Base-by-base conservation (phyloP, 2,888 invertebrate species). In the Sphinx pinastri region DNA sequence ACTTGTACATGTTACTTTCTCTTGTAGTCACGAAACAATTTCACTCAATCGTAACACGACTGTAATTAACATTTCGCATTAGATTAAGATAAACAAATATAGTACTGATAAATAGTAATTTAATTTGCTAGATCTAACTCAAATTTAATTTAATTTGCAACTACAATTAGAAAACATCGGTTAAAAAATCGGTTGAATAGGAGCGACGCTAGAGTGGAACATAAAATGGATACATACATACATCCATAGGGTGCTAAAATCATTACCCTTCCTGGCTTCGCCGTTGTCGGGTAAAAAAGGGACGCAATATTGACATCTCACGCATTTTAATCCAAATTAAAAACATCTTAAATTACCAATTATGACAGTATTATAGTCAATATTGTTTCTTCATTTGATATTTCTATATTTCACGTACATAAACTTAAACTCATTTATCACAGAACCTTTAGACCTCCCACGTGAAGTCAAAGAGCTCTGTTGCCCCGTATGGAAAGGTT, bases 21-120 rank as follows among this genome's bases (percentile, higher is more conserved):
- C 63, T 19, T 47, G 60, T 13, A 63, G 63, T 63, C 49, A 63
- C 63, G 63, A 47, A 63, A 5, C 47, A 12, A 49, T 63, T 63
- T 63, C 63, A 63, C 49, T 63, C 16, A 47, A 60, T 63, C 63
- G 63, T 19, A 47, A 63, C 63, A 49, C 49, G 49, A 63, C 49
- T 13, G 19, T 19, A 19, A 19, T 25, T 49, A 19, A 49, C 60
- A 60, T 45, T 60, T 47, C n/a, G 47, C 60, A 47, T 38, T 19
- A 12, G 49, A 19, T 49, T 19, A 13, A 19, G 63, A 63, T 63
- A 49, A 49, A 49, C 13, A 13, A 16, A 63, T 47, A 55, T 55
- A 19, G 11, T 19, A 25, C 19, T 19, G 19, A 63, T 63, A 63
- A 49, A 49, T 19, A 13, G 13, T 49, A 49, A 49, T 13, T 49